phyloP scores from a whole-genome alignment of 2,113 vertebrate genomes.

The Heloderma charlesbogerti region DNA sequence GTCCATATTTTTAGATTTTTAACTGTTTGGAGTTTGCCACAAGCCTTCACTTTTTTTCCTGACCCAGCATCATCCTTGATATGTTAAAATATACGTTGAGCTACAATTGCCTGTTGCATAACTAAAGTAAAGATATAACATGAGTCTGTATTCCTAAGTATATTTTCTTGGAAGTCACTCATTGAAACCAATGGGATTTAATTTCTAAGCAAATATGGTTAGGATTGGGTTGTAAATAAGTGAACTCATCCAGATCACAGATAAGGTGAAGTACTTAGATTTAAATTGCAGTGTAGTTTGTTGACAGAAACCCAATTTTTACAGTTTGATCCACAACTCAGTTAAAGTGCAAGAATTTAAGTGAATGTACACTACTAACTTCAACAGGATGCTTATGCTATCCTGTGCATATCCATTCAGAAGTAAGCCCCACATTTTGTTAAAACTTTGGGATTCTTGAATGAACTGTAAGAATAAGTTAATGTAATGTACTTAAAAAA shows the following conservation, averaged over 20 bases:
- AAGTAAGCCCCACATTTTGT: neutral
- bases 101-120: slow-evolving; percentile 52
- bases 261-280: neutral
- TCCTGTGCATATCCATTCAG: neutral
- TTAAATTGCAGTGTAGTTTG: neutral
- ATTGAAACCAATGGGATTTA: neutral
- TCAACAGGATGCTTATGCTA: neutral
- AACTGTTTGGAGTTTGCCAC: neutral
- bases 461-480: neutral
- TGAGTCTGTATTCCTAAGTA: neutral
- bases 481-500: slow-evolving; percentile 16
- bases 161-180: neutral
- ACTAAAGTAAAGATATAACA: slow-evolving; percentile 35
- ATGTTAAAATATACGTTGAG: slow-evolving; percentile 6
- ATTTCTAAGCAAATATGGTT: neutral
- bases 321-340: neutral
- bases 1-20: neutral
- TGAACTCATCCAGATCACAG: neutral
- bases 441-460: neutral
- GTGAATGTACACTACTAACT: neutral
- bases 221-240: neutral
- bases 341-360: neutral
- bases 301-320: neutral
- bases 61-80: neutral
- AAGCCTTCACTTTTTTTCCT: accelerated